Conservation (phyloP, 2,113 vertebrate species). For the Thryonomys swinderianus region DNA sequence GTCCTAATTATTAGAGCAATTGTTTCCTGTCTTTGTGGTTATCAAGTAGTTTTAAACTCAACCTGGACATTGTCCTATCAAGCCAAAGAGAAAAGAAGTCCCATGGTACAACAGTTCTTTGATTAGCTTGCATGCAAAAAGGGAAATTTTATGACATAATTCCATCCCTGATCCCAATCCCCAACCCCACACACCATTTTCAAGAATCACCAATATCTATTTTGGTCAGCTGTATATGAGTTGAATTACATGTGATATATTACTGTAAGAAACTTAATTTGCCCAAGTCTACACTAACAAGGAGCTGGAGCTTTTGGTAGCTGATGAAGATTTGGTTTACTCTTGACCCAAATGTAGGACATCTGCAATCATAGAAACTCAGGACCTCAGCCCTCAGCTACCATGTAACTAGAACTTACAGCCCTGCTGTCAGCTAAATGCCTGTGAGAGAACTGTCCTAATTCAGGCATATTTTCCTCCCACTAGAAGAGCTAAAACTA, state of each 20-base stretch:
- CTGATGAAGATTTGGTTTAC: not conserved
- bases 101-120: constrained; percentile 72
- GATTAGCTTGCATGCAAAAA: constrained; percentile 72
- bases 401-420: not conserved
- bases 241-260: not conserved
- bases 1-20: not conserved
- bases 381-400: not conserved
- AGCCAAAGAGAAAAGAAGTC: not conserved
- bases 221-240: not conserved
- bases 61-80: constrained; percentile 70
- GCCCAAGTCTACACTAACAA: not conserved
- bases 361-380: not conserved
- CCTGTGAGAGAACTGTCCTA: not conserved
- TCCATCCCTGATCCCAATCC: not conserved
- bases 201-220: not conserved
- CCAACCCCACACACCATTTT: not conserved
- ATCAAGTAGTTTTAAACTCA: not conserved
- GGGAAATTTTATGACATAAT: constrained; percentile 65
- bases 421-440: not conserved
- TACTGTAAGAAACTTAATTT: not conserved
- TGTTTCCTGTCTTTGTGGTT: not conserved
- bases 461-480: not conserved
- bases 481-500: not conserved
- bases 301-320: not conserved
- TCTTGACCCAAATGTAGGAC: not conserved